A percentile compares a stretch with the other conserved stretches of the same genome.
phyloP scores from a whole-genome alignment of 2,888 invertebrate genomes.

The Girardia tigrina region DNA sequence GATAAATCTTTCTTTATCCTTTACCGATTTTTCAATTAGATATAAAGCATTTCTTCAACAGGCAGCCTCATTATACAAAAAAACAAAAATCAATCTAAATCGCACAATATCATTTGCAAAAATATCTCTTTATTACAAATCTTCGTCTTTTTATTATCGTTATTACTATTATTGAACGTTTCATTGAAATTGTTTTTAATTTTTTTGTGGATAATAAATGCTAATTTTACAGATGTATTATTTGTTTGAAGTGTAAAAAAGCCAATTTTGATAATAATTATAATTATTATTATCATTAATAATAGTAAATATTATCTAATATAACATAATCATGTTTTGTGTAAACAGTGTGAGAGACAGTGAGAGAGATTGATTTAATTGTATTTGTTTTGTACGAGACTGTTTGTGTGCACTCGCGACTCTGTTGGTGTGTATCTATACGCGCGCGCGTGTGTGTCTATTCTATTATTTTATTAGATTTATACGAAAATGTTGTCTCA shows the following conservation, averaged over 20 bases:
- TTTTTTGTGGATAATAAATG: neutral
- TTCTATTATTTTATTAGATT: neutral
- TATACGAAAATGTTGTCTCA: too few relatives aligned
- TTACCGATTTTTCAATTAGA: too few relatives aligned
- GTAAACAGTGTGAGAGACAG: neutral
- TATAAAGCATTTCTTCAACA: conserved; percentile 23
- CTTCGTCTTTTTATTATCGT: too few relatives aligned
- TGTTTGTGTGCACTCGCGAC: too few relatives aligned
- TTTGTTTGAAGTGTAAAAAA: conserved; percentile 1
- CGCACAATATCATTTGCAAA: neutral
- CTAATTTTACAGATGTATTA: neutral
- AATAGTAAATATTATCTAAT: too few relatives aligned
- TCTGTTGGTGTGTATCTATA: too few relatives aligned
- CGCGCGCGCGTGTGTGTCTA: neutral
- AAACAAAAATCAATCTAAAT: neutral
- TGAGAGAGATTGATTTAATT: neutral
- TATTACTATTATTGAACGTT: neutral
- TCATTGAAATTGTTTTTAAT: neutral
- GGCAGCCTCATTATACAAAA: neutral
- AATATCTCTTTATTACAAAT: too few relatives aligned
- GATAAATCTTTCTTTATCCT: neutral
- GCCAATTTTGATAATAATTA: neutral
- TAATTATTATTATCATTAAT: too few relatives aligned
- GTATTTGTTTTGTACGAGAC: too few relatives aligned
- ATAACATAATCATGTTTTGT: neutral